These are phyloP conservation scores for Argentina silus DNA, from an alignment of 2,797 vertebrate species.

Conservation along the genomic window DNA sequence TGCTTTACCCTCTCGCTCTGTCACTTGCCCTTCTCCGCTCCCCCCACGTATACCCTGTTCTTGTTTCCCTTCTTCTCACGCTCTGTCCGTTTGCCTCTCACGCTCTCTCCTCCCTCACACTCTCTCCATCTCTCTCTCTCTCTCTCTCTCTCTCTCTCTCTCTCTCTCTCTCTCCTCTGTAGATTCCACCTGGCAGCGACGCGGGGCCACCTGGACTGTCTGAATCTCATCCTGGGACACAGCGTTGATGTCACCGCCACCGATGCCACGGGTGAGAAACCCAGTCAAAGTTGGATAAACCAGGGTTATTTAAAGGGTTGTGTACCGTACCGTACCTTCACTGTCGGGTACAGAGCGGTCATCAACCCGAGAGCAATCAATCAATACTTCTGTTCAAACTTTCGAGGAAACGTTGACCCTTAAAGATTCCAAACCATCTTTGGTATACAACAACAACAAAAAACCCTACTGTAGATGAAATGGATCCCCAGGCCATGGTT, in stretches of 20 bases:
- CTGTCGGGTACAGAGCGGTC: too few species aligned
- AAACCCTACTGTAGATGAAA: too few species aligned
- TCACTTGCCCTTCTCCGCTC: not conserved
- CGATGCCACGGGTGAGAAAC: slow-evolving; percentile 90
- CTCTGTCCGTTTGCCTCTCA: not conserved
- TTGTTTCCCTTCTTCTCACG: slow-evolving; percentile 15
- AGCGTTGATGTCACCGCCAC: slow-evolving; percentile 87
- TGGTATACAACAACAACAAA: too few species aligned
- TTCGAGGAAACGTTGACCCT: too few species aligned
- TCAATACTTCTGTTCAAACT: too few species aligned
- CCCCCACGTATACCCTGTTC: not conserved
- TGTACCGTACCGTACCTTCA: too few species aligned
- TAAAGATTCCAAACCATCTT: too few species aligned
- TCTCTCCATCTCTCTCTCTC: slow-evolving; percentile 5
- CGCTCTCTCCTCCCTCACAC: not conserved
- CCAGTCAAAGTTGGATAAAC: too few species aligned
- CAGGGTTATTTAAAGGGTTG: too few species aligned
- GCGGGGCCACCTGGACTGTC: slow-evolving; percentile 92
- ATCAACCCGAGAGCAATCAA: too few species aligned
- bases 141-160: not conserved
- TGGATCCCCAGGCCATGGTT: too few species aligned
- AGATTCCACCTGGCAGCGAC: slow-evolving; percentile 95
- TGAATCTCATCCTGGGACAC: slow-evolving; percentile 89
- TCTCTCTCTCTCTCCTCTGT: slow-evolving; percentile 10
- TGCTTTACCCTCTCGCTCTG: slow-evolving; percentile 38